Evolutionary conservation across 2,888 invertebrate genomes (phyloP).

Genomic region (Chrysopilus asiliformis): DNA sequence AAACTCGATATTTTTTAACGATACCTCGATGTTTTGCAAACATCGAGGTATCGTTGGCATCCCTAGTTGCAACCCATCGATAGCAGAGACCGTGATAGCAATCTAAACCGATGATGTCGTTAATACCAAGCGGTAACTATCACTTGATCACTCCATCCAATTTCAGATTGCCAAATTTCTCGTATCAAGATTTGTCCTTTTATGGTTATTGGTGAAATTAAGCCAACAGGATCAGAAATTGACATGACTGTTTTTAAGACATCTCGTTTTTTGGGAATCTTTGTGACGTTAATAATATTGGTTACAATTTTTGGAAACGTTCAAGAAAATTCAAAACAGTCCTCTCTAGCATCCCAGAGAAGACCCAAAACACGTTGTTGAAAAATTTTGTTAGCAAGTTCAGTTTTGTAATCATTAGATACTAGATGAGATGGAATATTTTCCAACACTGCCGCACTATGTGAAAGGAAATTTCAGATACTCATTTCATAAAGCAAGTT

Average conservation of each 20-base stretch:
- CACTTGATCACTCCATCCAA: slow-evolving; percentile 4
- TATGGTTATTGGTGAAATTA: slow-evolving; percentile 7
- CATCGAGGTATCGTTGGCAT: too few species aligned
- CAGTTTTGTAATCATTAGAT: not conserved
- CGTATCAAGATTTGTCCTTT: slow-evolving; percentile 6
- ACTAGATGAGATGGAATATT: not conserved
- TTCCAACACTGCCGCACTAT: not conserved
- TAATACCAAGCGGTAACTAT: too few species aligned
- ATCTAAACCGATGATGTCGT: too few species aligned
- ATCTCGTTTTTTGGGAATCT: slow-evolving; percentile 10
- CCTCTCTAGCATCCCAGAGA: not conserved
- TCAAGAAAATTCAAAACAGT: not conserved
- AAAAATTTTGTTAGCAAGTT: too few species aligned
- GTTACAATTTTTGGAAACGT: not conserved
- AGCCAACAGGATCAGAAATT: slow-evolving; percentile 9
- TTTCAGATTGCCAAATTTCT: slow-evolving; percentile 6
- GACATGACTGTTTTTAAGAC: slow-evolving; percentile 3
- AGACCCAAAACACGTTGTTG: not conserved
- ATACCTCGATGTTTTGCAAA: too few species aligned
- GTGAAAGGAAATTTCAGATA: not conserved
- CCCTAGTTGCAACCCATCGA: too few species aligned
- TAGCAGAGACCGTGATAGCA: too few species aligned
- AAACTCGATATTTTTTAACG: too few species aligned
- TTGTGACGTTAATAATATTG: slow-evolving; percentile 1
- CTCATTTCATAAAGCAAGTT: too few species aligned